Percentiles rank a stretch among this genome's conserved stretches.
Conservation (phyloP, 2,797 vertebrate species). For the Cygnus olor region DNA sequence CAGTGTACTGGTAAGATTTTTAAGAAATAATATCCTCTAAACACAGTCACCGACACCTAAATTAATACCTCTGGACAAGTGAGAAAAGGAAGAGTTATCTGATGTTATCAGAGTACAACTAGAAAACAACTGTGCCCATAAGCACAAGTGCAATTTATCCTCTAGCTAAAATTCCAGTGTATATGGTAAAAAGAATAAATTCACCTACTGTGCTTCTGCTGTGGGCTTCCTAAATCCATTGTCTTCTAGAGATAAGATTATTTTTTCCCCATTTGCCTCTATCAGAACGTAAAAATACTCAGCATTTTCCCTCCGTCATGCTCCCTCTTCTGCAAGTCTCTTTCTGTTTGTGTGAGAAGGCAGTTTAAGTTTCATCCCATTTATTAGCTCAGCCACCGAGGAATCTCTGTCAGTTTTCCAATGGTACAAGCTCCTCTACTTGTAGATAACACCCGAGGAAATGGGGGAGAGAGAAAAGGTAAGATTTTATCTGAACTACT, state of each 20-base stretch:
- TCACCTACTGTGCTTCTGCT: slow-evolving; percentile 87
- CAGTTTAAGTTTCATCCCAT: slow-evolving; percentile 78
- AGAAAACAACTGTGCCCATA: neutral
- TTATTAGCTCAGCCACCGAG: slow-evolving; percentile 71
- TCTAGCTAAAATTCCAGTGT: neutral
- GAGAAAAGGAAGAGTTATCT: neutral
- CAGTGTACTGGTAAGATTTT: neutral
- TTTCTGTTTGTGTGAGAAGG: slow-evolving; percentile 51
- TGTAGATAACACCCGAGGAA: slow-evolving; percentile 31
- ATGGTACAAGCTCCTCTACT: slow-evolving; percentile 32
- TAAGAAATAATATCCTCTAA: neutral
- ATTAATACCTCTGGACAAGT: neutral
- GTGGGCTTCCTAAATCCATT: slow-evolving; percentile 84
- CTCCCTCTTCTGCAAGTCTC: slow-evolving; percentile 47
- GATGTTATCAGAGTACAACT: neutral
- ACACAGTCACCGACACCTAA: neutral
- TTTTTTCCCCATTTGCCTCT: slow-evolving; percentile 26
- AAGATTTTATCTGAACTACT: slow-evolving; percentile 60
- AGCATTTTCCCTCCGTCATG: slow-evolving; percentile 58
- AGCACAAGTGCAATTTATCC: neutral
- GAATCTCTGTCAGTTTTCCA: slow-evolving; percentile 55
- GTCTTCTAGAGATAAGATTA: slow-evolving; percentile 57
- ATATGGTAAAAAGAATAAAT: slow-evolving; percentile 63
- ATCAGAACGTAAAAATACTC: slow-evolving; percentile 56
- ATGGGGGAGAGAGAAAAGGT: slow-evolving; percentile 49